phyloP scores from a whole-genome alignment of 2,113 vertebrate genomes.

The Anser cygnoides region DNA sequence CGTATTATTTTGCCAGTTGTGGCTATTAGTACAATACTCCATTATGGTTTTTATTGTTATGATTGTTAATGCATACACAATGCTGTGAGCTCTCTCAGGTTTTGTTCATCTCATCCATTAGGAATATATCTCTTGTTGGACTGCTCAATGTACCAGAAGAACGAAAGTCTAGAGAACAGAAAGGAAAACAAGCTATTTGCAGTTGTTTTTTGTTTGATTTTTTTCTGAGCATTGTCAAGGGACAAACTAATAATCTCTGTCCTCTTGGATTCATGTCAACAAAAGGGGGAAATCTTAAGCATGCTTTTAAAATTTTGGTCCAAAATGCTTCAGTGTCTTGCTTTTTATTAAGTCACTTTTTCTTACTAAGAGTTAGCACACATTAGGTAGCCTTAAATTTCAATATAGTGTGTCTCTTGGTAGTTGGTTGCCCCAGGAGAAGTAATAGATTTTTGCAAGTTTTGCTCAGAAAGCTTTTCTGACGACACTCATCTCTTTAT shows the following conservation, averaged over 20 bases:
- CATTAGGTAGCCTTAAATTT: background rate
- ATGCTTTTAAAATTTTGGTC: background rate
- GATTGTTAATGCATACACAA: background rate
- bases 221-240: background rate
- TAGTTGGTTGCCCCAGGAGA: background rate
- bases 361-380: background rate
- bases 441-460: background rate
- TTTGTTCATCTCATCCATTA: background rate
- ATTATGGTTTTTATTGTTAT: constrained; percentile 2
- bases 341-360: background rate
- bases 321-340: background rate
- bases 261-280: background rate
- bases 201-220: background rate
- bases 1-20: background rate
- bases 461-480: background rate
- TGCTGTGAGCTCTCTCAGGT: background rate
- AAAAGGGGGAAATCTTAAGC: background rate
- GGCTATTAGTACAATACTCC: background rate
- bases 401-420: background rate
- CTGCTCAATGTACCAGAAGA: background rate
- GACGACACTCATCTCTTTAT: background rate
- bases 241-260: background rate
- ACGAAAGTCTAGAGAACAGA: background rate
- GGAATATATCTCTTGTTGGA: background rate
- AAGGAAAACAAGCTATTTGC: background rate